Evolutionary conservation across 2,888 invertebrate genomes (phyloP), one percentile per base, ranked within the genome.

Genomic region (Dicycla oo): DNA sequence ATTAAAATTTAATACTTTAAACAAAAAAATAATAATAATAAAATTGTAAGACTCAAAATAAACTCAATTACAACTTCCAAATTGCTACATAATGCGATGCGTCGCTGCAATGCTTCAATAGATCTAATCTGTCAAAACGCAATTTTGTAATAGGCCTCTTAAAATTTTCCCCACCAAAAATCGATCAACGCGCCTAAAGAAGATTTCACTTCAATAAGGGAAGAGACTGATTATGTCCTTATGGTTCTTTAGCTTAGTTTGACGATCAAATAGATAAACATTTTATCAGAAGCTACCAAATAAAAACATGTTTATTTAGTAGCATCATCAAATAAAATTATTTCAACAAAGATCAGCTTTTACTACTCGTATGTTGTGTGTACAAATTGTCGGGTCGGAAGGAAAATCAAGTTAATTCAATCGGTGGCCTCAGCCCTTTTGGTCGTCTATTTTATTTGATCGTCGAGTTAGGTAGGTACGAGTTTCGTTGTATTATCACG

Each of bases 351-450:
- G 30, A 49, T 58, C 45, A 51, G 26, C 38, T 23, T 49, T 23
- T 47, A 30, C 61, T 53, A 5, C 6, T n/a, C n/a, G n/a, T n/a
- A 47, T 53, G 20, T 53, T 64, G 40, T 64, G 77, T 58, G 26
- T 63, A 78, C 57, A 73, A 84, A 84, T 85, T 80, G 70, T 53
- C 71, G 69, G 81, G 78, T 64, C 73, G 80, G 81, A 81, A 81
- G 78, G 68, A 84, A 75, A 82, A 80, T 80, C 78, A 69, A 63
- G 60, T 70, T 77, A 73, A 73, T 61, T 70, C 69, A 61, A 77
- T 64, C 65, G 60, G 68, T 61, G 56, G 43, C 20, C 49, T n/a
- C 57, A 61, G 65, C 30, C 76, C 69, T 74, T 69, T 68, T 74
- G 65, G n/a, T 66, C 40, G 56, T 51, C 11, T 67, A 57, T 72